Conservation (phyloP, 1,140 invertebrate species). For the Diuraphis noxia region DNA sequence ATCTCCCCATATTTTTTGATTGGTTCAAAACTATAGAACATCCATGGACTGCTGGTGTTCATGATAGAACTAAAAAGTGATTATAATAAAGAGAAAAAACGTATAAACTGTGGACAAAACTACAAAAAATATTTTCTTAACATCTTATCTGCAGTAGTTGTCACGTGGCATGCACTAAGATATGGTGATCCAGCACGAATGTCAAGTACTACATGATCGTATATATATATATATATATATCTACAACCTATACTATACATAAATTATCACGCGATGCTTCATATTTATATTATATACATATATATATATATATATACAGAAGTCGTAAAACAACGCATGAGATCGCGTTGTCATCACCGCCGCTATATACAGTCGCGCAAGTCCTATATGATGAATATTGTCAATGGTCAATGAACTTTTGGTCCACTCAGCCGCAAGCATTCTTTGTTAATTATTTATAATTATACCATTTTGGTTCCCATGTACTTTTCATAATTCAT, state of each 20-base stretch:
- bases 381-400: slow-evolving; percentile 21
- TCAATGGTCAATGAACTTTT: slow-evolving; percentile 50
- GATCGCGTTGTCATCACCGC: slow-evolving; percentile 14
- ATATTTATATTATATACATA: background rate
- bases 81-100: background rate
- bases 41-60: background rate
- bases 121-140: background rate
- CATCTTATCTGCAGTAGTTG: background rate
- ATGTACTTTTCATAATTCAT: slow-evolving; percentile 2
- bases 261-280: background rate
- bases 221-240: background rate
- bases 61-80: background rate
- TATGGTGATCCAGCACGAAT: background rate
- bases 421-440: background rate
- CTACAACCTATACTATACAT: background rate
- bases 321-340: slow-evolving; percentile 29
- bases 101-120: background rate
- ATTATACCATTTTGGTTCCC: slow-evolving; percentile 24
- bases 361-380: background rate
- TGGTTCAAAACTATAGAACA: background rate
- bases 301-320: background rate
- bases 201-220: background rate
- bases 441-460: slow-evolving; percentile 50
- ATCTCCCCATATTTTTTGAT: background rate
- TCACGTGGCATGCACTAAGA: background rate